Conservation (phyloP, 2,797 vertebrate species). For the Ispidina picta region DNA sequence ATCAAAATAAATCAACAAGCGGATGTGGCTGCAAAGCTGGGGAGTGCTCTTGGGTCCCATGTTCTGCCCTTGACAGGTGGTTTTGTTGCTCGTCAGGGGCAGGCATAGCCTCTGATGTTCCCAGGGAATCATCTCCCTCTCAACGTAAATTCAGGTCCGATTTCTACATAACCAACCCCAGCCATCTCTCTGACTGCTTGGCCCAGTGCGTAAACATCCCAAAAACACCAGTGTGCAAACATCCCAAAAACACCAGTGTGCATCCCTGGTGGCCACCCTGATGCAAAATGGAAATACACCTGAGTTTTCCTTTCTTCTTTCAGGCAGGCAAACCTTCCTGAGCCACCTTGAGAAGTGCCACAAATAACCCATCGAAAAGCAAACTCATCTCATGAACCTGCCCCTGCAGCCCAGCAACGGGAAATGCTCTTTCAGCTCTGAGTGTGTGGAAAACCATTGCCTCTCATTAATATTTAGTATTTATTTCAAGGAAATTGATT, state of each 20-base stretch:
- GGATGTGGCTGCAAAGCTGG: neutral
- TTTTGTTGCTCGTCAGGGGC: rapidly evolving
- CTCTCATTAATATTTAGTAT: constrained; percentile 73
- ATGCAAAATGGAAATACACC: neutral
- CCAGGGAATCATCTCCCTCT: neutral
- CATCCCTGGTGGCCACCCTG: neutral
- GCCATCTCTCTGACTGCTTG: neutral
- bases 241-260: neutral
- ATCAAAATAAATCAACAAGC: neutral
- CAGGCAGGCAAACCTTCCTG: neutral
- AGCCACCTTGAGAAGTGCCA: neutral
- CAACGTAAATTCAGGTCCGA: neutral
- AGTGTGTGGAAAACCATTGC: neutral
- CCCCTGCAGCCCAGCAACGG: neutral
- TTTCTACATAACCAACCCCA: neutral
- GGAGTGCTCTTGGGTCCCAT: constrained; percentile 12
- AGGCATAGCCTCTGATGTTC: neutral
- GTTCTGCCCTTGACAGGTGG: neutral
- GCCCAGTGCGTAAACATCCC: neutral
- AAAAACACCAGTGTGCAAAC: neutral
- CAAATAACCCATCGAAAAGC: constrained; percentile 3
- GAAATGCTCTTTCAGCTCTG: constrained; percentile 33
- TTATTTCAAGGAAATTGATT: constrained; percentile 70
- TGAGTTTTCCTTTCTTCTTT: neutral
- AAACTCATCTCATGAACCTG: neutral